Conservation (phyloP, 2,797 vertebrate species). For the Peromyscus nudipes region DNA sequence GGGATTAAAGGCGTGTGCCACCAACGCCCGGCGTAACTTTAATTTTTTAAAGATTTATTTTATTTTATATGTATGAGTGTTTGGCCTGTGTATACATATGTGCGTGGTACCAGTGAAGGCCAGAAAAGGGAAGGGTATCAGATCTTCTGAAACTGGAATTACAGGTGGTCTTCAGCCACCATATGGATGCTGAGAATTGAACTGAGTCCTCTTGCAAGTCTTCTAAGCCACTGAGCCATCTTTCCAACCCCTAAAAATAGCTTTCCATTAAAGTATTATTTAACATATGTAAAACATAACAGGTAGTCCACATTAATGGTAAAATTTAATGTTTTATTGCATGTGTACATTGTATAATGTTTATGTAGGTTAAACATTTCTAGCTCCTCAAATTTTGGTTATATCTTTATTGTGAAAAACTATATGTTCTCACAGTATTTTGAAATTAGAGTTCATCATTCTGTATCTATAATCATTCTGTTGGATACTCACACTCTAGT, state of each 20-base stretch:
- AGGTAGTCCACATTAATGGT: not conserved
- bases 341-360: not conserved
- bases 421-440: not conserved
- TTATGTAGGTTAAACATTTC: not conserved
- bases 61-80: not conserved
- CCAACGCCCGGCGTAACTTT: no score
- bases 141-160: not conserved
- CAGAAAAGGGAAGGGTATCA: not conserved
- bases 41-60: not conserved
- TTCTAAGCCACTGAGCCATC: not conserved
- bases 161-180: not conserved
- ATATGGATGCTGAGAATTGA: not conserved
- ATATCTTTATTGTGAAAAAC: not conserved
- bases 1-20: no score
- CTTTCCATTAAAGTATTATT: not conserved
- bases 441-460: not conserved
- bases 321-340: not conserved
- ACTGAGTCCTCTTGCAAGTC: not conserved
- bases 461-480: not conserved
- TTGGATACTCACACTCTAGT: not conserved
- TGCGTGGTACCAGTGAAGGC: not conserved
- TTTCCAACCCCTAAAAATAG: not conserved
- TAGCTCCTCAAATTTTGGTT: not conserved
- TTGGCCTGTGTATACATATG: not conserved
- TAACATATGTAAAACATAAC: not conserved